Conservation (phyloP, 2,888 invertebrate genomes). For the Sarcophaga rosellei region DNA sequence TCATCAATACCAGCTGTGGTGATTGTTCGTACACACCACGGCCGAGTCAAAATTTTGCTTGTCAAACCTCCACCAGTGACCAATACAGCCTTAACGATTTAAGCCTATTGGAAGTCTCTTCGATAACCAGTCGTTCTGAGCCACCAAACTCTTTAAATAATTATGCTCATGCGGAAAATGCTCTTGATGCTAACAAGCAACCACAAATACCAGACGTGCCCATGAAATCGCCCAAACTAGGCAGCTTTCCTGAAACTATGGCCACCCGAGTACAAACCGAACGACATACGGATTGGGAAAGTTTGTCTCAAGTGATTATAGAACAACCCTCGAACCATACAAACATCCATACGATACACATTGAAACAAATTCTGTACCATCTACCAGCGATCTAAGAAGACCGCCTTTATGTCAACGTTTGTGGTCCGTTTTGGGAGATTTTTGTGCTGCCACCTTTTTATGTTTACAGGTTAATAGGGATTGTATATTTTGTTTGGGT, state of each 20-base stretch:
- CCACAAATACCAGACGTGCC: background rate
- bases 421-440: conserved; percentile 71
- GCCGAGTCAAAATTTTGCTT: conserved; percentile 4
- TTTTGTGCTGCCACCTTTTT: conserved; percentile 69
- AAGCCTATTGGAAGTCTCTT: conserved; percentile 31
- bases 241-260: background rate
- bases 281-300: background rate
- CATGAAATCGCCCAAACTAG: background rate
- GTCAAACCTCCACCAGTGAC: conserved; percentile 27
- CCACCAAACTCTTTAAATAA: conserved; percentile 51
- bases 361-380: conserved; percentile 73
- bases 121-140: conserved; percentile 28
- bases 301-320: background rate
- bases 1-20: conserved; percentile 14
- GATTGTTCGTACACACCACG: too few relatives aligned
- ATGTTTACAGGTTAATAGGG: conserved; percentile 77
- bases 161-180: conserved; percentile 50
- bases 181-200: background rate
- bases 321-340: conserved; percentile 2
- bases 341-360: conserved; percentile 72
- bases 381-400: conserved; percentile 70
- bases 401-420: conserved; percentile 71
- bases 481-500: conserved; percentile 78
- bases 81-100: conserved; percentile 21
- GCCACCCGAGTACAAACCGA: too few relatives aligned